Base-by-base conservation (phyloP, 2,888 invertebrate genomes). In the Steinernema hermaphroditum region DNA sequence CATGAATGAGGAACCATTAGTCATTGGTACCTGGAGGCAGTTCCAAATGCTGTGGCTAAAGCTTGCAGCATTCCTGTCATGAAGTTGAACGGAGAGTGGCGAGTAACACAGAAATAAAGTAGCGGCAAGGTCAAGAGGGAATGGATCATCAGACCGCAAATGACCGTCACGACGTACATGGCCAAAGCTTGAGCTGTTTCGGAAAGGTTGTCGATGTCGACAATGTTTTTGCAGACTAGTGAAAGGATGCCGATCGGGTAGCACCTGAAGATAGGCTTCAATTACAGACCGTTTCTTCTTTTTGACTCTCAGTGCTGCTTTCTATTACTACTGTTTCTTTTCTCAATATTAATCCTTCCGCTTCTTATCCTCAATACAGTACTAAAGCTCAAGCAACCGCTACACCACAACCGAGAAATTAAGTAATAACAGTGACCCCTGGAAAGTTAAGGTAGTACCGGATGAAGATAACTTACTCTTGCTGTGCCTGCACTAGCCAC, bases 1-100 rank as follows among this genome's bases (percentile, higher is more conserved):
- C n/a, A n/a, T n/a, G n/a, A n/a, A n/a, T n/a, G n/a, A 6, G 8
- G n/a, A 37, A 6, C 49, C 32, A 16, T 44, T 27, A n/a, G 12
- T 68, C n/a, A 27, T 57, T 54, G 49, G 34, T 2, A 0, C 88
- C 93, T 93, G 37, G 96, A 96, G 24, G 95, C 94, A 32, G 96
- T 96, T 81, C 95, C 96, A 87, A 96, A 96, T 49, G 96, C 96
- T 0, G 96, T 96, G 2, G 93, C 93, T 88, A 95, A 89, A 22
- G 96, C 95, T 85, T 94, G 94, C 4, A 93, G 92, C 90, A 94
- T 92, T 46, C 85, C 86, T 8, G 85, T 85, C 81, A 86, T 83
- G 72, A 82, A 85, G 22, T 82, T 79, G 72, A 86, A 86, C 9
- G 85, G 85, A 22, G 80, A 82, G 77, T 91, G 92, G 54, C 84